Base-by-base conservation (phyloP, 2,797 vertebrate genomes). In the Oophaga sylvatica region DNA sequence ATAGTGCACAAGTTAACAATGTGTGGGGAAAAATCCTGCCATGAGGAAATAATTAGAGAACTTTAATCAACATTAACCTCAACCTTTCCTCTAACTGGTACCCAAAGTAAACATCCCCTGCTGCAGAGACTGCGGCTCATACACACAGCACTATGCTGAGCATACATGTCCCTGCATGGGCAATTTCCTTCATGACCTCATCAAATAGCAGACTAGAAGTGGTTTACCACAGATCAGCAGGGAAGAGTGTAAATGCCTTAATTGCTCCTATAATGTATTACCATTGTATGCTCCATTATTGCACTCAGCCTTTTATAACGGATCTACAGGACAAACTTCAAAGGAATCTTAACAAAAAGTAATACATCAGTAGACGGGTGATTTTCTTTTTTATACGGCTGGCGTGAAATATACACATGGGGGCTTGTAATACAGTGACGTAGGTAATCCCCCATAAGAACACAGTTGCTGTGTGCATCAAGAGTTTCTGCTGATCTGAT, bases 211-310 rank as follows among this genome's bases (percentile, higher is more conserved):
- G 35, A 41, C 65, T 70, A 62, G 45, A 84, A 62, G 71, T 84
- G 81, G 81, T 88, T 88, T 84, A 88, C 87, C 87, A 80, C 81
- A 88, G 75, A 84, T 84, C 82, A 88, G 81, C 63, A 71, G 87
- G 81, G 87, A 84, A 80, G 87, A 80, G 87, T 63, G 65, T 56
- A 79, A 88, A 88, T 78, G 76, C 63, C 80, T 87, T 87, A 84
- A 88, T 80, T 84, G 76, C 87, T 65, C 57, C 41, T 70, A 87
- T 53, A 87, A 87, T 81, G 79, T 22, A 81, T 81, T 26, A 65
- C 56, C 79, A 63, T 81, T 57, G 22, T 62, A 71, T 63, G 71
- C 63, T 73, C 59, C 31, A 59, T 45, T 62, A 35, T 62, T 80
- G 48, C 60, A 22, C 73, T 59, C 26, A 22, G 81, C 81, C 53